Evolutionary conservation across 1,140 invertebrate genomes (phyloP), one percentile per base, ranked within the genome.

Genomic region (Magallana angulata): DNA sequence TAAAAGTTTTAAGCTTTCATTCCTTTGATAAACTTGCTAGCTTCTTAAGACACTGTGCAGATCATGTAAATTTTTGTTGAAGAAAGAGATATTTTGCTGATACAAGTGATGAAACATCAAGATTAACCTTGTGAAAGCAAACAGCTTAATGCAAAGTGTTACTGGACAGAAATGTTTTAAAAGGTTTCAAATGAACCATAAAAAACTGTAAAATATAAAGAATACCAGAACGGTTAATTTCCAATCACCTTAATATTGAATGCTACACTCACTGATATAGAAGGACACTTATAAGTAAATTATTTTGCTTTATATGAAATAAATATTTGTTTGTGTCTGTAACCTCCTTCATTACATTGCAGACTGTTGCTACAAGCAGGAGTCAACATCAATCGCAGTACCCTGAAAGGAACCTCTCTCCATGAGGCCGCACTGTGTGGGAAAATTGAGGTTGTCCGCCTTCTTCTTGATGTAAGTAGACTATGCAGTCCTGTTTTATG

Each of bases 371-470:
- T 95, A 56, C 93, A 95, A 82, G 92, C 91, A 57, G 94, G 95
- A n/a, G 92, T 95, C 83, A 94, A 95, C 89, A 94, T 95, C 24
- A 95, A 95, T 89, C 85, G 95, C 56, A 68, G 85, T 6, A 95
- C 94, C 0, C 91, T 94, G 7, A 93, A 94, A 57, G 95, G 95
- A 14, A 95, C 95, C 0, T 93, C 93, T 87, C 91, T 95, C 57
- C 95, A 95, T 80, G 94, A 95, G 88, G 95, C 95, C 7, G 94
- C 94, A n/a, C 89, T 94, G 68, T 94, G 92, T 89, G 95, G 95
- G 18, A 95, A 95, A 88, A 92, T 92, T n/a, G 94, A 95, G 68
- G 94, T 94, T n/a, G 95, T 95, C 71, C 92, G 90, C 87, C 90
- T 95, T 36, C 91, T 95, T 16, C 91, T 95, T 2, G 94, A 95